phyloP scores from a whole-genome alignment of 2,797 vertebrate genomes.

The Hydrocynus forskahlii region DNA sequence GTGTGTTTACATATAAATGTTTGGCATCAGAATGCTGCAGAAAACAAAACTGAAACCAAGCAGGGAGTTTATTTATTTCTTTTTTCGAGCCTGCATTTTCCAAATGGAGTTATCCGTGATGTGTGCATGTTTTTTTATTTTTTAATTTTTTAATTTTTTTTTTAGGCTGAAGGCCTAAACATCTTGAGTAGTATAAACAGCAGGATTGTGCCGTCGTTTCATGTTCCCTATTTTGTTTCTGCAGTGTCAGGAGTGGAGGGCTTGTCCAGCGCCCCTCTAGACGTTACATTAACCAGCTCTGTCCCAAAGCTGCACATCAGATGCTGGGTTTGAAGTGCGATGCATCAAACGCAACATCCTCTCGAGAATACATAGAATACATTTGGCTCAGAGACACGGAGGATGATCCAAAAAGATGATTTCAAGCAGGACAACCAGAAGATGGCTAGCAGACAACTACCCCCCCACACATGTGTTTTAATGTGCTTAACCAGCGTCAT shows the following conservation, averaged over 20 bases:
- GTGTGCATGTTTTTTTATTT: conserved; percentile 18
- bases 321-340: conserved; percentile 58
- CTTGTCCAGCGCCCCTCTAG: conserved; percentile 36
- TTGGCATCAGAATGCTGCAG: too few species aligned
- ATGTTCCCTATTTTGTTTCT: conserved; percentile 54
- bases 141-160: conserved; percentile 24
- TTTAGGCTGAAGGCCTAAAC: conserved; percentile 51
- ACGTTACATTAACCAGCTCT: conserved; percentile 62
- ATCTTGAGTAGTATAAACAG: conserved; percentile 56
- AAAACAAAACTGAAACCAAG: neutral
- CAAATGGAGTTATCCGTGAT: conserved; percentile 29
- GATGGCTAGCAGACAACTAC: conserved; percentile 34
- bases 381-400: conserved; percentile 42
- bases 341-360: conserved; percentile 38
- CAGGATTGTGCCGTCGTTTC: conserved; percentile 35
- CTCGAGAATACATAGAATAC: conserved; percentile 7
- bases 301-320: conserved; percentile 48
- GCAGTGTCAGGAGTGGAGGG: conserved; percentile 35
- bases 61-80: neutral
- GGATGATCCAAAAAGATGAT: conserved; percentile 43
- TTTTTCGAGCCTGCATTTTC: conserved; percentile 16
- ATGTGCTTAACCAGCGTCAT: neutral
- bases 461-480: neutral
- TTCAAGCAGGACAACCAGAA: conserved; percentile 35
- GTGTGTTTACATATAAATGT: too few species aligned